phyloP scores from a whole-genome alignment of 2,113 vertebrate genomes.

The Phylloscopus trochiloides region DNA sequence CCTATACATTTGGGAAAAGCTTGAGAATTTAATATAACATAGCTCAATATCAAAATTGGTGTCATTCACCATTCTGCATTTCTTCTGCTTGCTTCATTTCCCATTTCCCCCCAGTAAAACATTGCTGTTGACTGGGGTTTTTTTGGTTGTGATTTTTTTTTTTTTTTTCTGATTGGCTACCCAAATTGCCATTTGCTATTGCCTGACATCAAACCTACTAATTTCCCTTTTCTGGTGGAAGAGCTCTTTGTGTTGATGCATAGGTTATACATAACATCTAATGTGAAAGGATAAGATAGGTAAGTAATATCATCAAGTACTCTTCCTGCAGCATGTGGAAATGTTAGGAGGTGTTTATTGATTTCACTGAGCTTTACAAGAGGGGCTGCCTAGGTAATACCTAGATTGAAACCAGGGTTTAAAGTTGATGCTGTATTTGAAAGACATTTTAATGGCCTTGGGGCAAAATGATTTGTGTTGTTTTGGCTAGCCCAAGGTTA shows the following conservation, averaged over 20 bases:
- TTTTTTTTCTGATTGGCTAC: neutral
- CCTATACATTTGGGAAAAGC: neutral
- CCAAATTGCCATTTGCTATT: neutral
- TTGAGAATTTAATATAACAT: neutral
- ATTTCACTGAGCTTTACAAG: conserved; percentile 26
- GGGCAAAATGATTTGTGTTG: conserved; percentile 37
- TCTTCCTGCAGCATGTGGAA: neutral
- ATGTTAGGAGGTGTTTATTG: conserved; percentile 3
- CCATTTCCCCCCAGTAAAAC: neutral
- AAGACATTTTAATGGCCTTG: conserved; percentile 46
- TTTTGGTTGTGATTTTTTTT: too few relatives aligned
- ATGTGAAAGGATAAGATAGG: neutral
- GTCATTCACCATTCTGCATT: neutral
- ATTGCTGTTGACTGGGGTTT: neutral
- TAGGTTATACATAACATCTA: neutral
- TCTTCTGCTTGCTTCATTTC: neutral
- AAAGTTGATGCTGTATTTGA: neutral
- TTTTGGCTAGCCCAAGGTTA: conserved; percentile 50
- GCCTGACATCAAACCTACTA: neutral
- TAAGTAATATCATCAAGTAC: neutral
- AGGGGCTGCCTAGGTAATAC: neutral
- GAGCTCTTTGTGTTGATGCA: neutral
- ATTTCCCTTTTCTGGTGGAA: neutral
- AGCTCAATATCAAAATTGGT: neutral
- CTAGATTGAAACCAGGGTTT: neutral